These are phyloP conservation scores for Eretmocerus hayati DNA, from an alignment of 2,888 invertebrate genomes.

Conservation along the genomic window DNA sequence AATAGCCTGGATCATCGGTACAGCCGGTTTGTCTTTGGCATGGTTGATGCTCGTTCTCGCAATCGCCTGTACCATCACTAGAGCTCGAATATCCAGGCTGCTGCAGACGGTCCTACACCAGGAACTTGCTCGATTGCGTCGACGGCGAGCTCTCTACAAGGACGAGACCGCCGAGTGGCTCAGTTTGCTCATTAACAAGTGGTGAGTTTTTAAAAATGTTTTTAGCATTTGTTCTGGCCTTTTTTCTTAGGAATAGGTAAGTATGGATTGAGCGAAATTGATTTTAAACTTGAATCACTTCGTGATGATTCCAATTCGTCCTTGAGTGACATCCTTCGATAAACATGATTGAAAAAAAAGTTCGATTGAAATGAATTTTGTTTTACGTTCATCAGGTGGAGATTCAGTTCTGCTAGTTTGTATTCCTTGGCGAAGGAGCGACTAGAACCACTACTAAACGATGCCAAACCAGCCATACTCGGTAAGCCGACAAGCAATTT, in stretches of 20 bases:
- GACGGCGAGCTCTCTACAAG: conserved; percentile 47
- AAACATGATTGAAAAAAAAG: too few species aligned
- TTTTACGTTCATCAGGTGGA: conserved; percentile 34
- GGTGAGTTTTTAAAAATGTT: conserved; percentile 34
- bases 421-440: conserved; percentile 48
- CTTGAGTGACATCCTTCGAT: too few species aligned
- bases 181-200: conserved; percentile 50
- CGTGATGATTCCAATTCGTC: too few species aligned
- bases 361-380: too few species aligned
- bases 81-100: conserved; percentile 36
- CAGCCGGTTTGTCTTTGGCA: conserved; percentile 40
- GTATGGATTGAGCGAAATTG: too few species aligned
- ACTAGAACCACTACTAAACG: conserved; percentile 49
- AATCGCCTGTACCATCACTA: conserved; percentile 36
- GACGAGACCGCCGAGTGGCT: conserved; percentile 53
- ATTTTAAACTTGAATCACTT: too few species aligned
- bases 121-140: conserved; percentile 43
- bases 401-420: conserved; percentile 45
- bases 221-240: background rate
- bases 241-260: background rate
- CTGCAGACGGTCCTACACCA: conserved; percentile 37
- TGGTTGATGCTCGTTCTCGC: conserved; percentile 43
- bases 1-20: conserved; percentile 43
- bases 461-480: conserved; percentile 49
- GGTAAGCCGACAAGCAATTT: too few species aligned